Evolutionary conservation across 1,140 invertebrate species (phyloP).

Genomic region (Anagrus nilaparvatae): DNA sequence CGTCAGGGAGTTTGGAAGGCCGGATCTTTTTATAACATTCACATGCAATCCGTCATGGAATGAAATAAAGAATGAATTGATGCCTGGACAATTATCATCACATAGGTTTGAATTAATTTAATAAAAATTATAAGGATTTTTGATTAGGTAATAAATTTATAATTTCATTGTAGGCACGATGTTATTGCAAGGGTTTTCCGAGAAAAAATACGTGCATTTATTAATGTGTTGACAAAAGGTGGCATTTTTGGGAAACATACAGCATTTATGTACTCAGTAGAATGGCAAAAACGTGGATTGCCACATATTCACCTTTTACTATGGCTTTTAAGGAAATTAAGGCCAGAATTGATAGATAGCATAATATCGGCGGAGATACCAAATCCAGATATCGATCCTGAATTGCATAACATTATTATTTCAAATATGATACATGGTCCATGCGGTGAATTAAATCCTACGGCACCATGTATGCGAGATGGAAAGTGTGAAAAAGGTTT

Average conservation of each 20-base stretch:
- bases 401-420: too few species aligned
- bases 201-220: slow-evolving; percentile 38
- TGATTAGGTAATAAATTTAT: neutral
- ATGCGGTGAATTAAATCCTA: too few species aligned
- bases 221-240: slow-evolving; percentile 13
- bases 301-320: slow-evolving; percentile 37
- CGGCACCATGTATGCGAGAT: slow-evolving; percentile 33
- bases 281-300: slow-evolving; percentile 37
- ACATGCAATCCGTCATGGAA: slow-evolving; percentile 37
- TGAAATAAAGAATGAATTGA: slow-evolving; percentile 27
- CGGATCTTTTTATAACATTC: slow-evolving; percentile 36
- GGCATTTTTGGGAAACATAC: neutral
- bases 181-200: slow-evolving; percentile 40
- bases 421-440: too few species aligned
- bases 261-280: neutral
- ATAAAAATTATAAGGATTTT: neutral
- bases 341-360: slow-evolving; percentile 23
- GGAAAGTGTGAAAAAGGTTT: slow-evolving; percentile 33
- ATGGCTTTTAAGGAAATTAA: slow-evolving; percentile 29
- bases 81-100: slow-evolving; percentile 21
- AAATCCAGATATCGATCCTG: too few species aligned
- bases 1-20: slow-evolving; percentile 34
- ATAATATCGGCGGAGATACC: slow-evolving; percentile 47
- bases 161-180: slow-evolving; percentile 32
- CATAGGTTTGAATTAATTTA: too few species aligned